Evolutionary conservation across 2,888 invertebrate genomes (phyloP).

Genomic region (Lasioglossum oenotherae): DNA sequence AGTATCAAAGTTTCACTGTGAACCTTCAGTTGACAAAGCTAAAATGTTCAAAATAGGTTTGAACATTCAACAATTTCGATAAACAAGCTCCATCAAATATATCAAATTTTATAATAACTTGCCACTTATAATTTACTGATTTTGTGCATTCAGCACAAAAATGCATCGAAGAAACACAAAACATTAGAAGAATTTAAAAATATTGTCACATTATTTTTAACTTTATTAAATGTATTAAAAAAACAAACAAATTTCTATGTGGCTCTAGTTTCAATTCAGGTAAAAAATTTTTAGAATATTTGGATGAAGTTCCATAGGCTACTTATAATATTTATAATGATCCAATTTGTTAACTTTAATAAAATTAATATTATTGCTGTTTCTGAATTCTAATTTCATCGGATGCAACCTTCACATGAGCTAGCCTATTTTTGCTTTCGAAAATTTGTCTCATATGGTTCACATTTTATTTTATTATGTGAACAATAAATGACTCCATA

Average conservation of each 20-base stretch:
- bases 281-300: neutral
- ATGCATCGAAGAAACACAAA: neutral
- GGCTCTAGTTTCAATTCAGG: too few species aligned
- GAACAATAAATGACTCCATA: neutral
- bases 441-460: neutral
- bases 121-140: neutral
- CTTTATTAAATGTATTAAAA: neutral
- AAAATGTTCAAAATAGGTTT: neutral
- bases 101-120: neutral
- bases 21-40: neutral
- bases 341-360: neutral
- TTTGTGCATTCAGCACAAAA: neutral
- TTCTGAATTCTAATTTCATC: neutral
- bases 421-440: neutral
- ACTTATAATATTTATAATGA: neutral
- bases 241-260: neutral
- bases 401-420: neutral
- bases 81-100: neutral
- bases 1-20: neutral
- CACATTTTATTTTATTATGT: neutral
- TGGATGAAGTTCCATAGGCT: neutral
- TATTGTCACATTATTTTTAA: neutral
- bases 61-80: neutral
- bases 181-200: neutral
- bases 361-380: neutral